These are phyloP conservation scores for Dolichallabes microphthalmus DNA, from an alignment of 2,113 vertebrate genomes.

Conservation along the genomic window DNA sequence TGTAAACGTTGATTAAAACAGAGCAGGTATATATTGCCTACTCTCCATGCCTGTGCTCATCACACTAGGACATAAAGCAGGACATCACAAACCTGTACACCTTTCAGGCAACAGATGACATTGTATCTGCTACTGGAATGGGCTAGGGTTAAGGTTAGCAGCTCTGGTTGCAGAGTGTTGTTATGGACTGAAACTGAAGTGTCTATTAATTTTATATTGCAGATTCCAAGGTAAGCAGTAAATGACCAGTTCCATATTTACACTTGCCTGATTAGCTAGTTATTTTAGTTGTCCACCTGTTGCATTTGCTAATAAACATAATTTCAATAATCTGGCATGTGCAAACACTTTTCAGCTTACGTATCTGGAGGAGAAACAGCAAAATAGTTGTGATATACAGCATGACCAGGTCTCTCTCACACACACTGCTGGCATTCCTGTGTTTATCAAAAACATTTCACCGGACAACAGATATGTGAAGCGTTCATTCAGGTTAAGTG, in stretches of 20 bases:
- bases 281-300: not conserved
- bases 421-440: not conserved
- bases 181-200: no score
- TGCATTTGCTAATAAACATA: not conserved
- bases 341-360: not conserved
- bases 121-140: no score
- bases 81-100: no score
- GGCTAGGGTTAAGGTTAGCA: no score
- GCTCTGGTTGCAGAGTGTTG: no score
- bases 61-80: no score
- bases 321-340: not conserved
- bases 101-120: no score
- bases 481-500: not conserved
- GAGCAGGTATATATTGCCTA: not conserved
- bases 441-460: not conserved
- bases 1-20: not conserved
- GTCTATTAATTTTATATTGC: not conserved
- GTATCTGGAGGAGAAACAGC: not conserved
- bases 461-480: not conserved
- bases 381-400: not conserved
- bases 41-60: no score
- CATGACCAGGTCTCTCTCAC: not conserved
- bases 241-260: not conserved
- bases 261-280: not conserved
- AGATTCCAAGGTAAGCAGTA: not conserved